phyloP scores from a whole-genome alignment of 2,797 vertebrate genomes.

The Enteromius anoplus region DNA sequence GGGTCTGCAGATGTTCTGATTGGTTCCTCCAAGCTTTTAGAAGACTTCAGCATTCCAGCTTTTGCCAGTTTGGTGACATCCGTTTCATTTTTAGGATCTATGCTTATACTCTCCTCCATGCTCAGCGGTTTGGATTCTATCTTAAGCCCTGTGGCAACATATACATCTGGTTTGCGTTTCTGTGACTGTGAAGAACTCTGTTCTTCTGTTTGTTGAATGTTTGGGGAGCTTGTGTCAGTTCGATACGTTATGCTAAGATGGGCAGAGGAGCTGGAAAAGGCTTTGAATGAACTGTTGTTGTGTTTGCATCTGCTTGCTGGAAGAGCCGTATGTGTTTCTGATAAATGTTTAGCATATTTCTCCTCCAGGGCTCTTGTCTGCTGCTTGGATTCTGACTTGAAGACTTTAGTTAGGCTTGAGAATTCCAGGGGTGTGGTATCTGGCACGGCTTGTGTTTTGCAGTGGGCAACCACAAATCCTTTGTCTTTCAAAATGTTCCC shows the following conservation, averaged over 20 bases:
- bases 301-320: conserved; percentile 68
- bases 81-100: conserved; percentile 59
- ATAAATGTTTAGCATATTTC: conserved; percentile 66
- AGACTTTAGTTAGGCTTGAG: conserved; percentile 67
- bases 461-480: conserved; percentile 60
- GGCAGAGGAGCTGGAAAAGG: conserved; percentile 61
- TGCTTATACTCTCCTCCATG: conserved; percentile 63
- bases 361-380: conserved; percentile 66
- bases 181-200: conserved; percentile 59
- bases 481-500: conserved; percentile 54
- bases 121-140: conserved; percentile 60
- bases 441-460: conserved; percentile 63
- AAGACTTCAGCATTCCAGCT: conserved; percentile 51
- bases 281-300: conserved; percentile 62
- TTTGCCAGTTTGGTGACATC: conserved; percentile 57
- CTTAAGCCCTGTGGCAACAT: conserved; percentile 65
- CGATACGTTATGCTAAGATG: conserved; percentile 60
- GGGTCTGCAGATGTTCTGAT: conserved; percentile 57
- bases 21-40: conserved; percentile 59
- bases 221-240: conserved; percentile 48
- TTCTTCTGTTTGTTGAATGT: conserved; percentile 54
- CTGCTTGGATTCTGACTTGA: conserved; percentile 63
- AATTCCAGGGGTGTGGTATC: conserved; percentile 63
- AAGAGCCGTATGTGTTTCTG: conserved; percentile 67
- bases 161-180: conserved; percentile 58